A percentile compares a stretch with the other conserved stretches of the same genome.
phyloP scores from a whole-genome alignment of 2,888 invertebrate genomes.

The Lasioglossum vierecki region DNA sequence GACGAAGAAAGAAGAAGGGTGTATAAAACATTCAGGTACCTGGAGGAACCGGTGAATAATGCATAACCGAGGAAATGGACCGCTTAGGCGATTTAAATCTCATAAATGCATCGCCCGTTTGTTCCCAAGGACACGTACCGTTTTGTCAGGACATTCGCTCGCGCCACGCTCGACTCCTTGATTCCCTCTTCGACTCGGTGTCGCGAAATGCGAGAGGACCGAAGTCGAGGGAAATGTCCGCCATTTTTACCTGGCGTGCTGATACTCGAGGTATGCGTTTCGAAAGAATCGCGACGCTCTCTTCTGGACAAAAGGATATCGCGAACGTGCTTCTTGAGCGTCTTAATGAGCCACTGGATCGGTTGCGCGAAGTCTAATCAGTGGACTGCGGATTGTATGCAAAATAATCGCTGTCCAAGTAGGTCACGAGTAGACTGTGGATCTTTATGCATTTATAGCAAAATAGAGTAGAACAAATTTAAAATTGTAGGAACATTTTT shows the following conservation, averaged over 20 bases:
- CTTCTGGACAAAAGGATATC: not conserved
- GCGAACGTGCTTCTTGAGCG: not conserved
- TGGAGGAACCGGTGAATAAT: constrained; percentile 80
- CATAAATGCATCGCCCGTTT: constrained; percentile 80
- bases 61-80: constrained; percentile 82
- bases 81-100: constrained; percentile 83
- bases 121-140: constrained; percentile 72
- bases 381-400: not conserved
- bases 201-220: constrained; percentile 34
- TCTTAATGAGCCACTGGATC: not conserved
- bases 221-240: constrained; percentile 27
- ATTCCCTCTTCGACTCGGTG: constrained; percentile 43
- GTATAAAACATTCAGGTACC: constrained; percentile 79
- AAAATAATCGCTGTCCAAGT: not conserved
- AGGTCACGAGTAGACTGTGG: not conserved
- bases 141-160: constrained; percentile 71
- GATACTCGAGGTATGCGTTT: not conserved
- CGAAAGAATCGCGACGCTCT: not conserved
- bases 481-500: no score
- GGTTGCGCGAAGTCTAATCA: not conserved
- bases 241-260: constrained; percentile 9
- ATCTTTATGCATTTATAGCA: no score
- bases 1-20: constrained; percentile 56
- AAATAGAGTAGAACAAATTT: no score
- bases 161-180: constrained; percentile 30